Base-by-base conservation (phyloP, 2,888 invertebrate genomes). In the Thera obeliscata region DNA sequence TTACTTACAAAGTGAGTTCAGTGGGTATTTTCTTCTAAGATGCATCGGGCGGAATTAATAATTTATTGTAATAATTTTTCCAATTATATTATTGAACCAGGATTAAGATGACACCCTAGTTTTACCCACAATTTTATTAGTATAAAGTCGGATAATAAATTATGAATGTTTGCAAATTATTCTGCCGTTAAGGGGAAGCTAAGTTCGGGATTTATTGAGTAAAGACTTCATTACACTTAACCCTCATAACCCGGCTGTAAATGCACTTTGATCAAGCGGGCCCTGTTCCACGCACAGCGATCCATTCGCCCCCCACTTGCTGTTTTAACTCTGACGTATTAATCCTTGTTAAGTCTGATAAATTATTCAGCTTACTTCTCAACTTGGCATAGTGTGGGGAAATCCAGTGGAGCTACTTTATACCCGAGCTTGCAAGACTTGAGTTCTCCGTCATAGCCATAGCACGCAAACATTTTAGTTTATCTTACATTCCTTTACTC, bases 341-440 rank as follows among this genome's bases (percentile, higher is more conserved):
- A 90, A 89, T 87, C 86, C 87, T 84, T 81, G 86, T 88, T 87
- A 88, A 87, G 85, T 81, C 83, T 80, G 77, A 87, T 90, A 83
- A 88, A 89, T 90, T 86, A 90, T 91, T 89, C 87, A 89, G 82
- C 78, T 80, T 76, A 78, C 78, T 70, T 57, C 66, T 69, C 63
- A 66, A 69, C 69, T 63, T 57, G 60, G 33, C 56, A 36, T 33
- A 63, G 66, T 57, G 59, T 9, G 62, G 41, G 9, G 35, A 41
- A 56, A 57, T 22, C 6, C 48, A 58, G 49, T 36, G 49, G 59
- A 61, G 61, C 66, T 66, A 67, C 56, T 67, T n/a, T 12, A 0
- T 22, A 22, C 3, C 12, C 49, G 43, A 9, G 43, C 9, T 12
- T 12, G 12, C 3, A 8, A 9, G 8, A 8, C 22, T 33, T 2